Conservation (phyloP, 2,113 vertebrate genomes). For the Holacanthus passer region DNA sequence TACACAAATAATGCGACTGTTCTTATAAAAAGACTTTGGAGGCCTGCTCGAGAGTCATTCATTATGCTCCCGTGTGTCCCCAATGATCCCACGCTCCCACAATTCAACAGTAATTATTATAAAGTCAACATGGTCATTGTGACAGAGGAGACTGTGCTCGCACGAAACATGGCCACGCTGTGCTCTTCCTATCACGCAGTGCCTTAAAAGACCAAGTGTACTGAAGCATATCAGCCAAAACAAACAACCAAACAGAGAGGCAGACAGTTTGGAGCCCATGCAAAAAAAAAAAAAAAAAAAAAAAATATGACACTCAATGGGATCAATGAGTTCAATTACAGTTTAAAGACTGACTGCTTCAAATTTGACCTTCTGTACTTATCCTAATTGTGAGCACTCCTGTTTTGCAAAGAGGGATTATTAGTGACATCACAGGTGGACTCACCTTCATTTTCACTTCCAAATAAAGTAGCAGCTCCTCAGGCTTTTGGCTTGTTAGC, state of each 20-base stretch:
- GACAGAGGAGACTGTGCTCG: neutral
- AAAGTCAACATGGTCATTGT: neutral
- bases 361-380: neutral
- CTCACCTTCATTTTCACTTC: neutral
- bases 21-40: conserved; percentile 12
- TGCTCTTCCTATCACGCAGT: neutral
- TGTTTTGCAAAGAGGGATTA: neutral
- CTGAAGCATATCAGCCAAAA: neutral
- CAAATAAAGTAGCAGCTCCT: neutral
- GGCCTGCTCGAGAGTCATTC: neutral
- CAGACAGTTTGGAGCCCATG: neutral
- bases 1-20: neutral
- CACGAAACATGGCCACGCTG: neutral
- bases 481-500: too few species aligned
- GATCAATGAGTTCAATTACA: neutral
- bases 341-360: neutral
- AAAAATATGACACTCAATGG: too few species aligned
- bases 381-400: neutral
- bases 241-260: conserved; percentile 13
- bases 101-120: neutral
- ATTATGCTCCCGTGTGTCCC: neutral
- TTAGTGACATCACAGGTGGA: neutral
- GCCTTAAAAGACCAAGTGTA: neutral
- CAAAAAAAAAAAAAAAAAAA: neutral
- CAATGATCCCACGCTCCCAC: conserved; percentile 14